Base-by-base conservation (phyloP, 2,888 invertebrate species). In the Lamproptera curius region DNA sequence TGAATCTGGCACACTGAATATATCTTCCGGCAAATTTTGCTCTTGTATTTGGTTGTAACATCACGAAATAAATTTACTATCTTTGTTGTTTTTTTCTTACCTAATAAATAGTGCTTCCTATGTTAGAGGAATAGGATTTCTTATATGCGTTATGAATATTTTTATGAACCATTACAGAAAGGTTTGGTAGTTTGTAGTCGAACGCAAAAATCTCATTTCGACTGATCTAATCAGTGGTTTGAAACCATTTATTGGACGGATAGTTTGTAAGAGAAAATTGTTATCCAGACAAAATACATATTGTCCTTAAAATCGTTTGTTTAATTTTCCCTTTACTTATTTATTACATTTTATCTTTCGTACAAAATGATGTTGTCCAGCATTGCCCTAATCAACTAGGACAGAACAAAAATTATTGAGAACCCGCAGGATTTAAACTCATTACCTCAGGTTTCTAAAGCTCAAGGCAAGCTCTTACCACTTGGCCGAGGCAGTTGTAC, bases 221-320 rank as follows among this genome's bases (percentile, higher is more conserved):
- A n/a, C 38, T 48, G 38, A 48, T 48, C 8, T 16, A 34, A 38
- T 42, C 42, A 31, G 38, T 38, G 28, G 20, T 46, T 46, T 42
- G 17, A 36, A 20, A 9, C 37, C 14, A 17, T 16, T 41, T 41
- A 31, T 35, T 35, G 37, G 14, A 11, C 40, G 1, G n/a, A 34
- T 46, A 46, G 39, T 15, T 46, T 46, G 26, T 46, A 46, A 46
- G 46, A 5, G 39, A 46, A 39, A 33, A 34, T 16, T 16, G 15
- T 38, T 38, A 28, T 10, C 17, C 2, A 38, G 20, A n/a, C 14
- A 4, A 33, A 45, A 34, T 28, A 38, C 13, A 33, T 9, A 2
- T 34, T 34, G 17, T 34, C 16, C 9, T 5, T 40, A 9, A 26
- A 16, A 28, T 1, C 10, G 9, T 16, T 34, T 2, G 38, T 45